These are phyloP conservation scores for Seira ritae DNA, from an alignment of 2,888 invertebrate species.

Conservation along the genomic window DNA sequence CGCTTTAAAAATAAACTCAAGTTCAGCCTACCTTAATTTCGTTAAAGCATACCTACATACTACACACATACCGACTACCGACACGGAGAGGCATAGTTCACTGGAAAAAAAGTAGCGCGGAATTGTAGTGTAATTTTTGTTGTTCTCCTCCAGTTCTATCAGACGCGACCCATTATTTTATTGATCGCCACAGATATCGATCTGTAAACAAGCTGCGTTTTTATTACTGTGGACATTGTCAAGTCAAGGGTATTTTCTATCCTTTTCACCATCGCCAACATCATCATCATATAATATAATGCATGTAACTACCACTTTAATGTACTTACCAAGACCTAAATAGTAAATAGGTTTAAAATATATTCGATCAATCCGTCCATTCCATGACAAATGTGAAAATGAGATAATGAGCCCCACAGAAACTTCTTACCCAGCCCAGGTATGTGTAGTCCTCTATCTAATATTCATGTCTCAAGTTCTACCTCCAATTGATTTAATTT, in stretches of 20 bases:
- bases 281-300: no score
- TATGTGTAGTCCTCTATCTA: no score
- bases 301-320: background rate
- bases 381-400: background rate
- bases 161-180: background rate
- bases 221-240: background rate
- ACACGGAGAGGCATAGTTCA: no score
- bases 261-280: no score
- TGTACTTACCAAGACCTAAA: background rate
- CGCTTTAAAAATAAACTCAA: background rate
- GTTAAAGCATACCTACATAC: background rate
- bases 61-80: no score
- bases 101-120: background rate
- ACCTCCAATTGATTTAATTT: no score
- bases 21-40: background rate
- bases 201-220: background rate
- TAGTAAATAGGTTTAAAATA: background rate
- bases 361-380: background rate
- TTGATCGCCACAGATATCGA: background rate
- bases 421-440: background rate
- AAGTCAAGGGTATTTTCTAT: background rate
- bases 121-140: background rate
- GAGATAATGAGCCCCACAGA: background rate
- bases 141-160: background rate
- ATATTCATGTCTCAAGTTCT: no score